These are phyloP conservation scores for Crossocerus cetratus DNA, from an alignment of 2,888 invertebrate species.

Conservation along the genomic window DNA sequence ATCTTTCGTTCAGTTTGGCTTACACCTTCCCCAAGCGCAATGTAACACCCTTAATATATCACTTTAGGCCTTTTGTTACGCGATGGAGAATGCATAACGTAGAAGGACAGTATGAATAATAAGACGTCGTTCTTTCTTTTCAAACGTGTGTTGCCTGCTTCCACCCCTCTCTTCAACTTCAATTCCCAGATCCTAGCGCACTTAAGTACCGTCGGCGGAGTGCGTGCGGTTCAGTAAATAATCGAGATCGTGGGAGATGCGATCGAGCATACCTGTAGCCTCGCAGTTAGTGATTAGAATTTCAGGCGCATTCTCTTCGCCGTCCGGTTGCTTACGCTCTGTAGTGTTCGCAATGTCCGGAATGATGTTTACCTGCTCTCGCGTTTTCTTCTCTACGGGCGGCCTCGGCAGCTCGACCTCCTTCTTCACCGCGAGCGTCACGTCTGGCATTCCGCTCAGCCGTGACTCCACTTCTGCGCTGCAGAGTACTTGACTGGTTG, in stretches of 20 bases:
- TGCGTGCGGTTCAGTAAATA: slow-evolving; percentile 85
- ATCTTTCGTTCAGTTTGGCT: slow-evolving; percentile 23
- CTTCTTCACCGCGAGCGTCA: slow-evolving; percentile 70
- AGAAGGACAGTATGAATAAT: slow-evolving; percentile 29
- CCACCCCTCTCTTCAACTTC: not conserved
- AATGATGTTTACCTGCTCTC: slow-evolving; percentile 64
- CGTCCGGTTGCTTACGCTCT: slow-evolving; percentile 72
- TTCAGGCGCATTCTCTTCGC: slow-evolving; percentile 66
- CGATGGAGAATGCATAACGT: slow-evolving; percentile 23
- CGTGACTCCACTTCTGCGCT: slow-evolving; percentile 72
- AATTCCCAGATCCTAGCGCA: not conserved
- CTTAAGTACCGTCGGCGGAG: slow-evolving; percentile 64
- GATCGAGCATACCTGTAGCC: slow-evolving; percentile 83
- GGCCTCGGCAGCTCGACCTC: slow-evolving; percentile 45
- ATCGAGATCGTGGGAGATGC: slow-evolving; percentile 89
- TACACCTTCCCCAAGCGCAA: slow-evolving; percentile 26
- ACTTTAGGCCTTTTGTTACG: slow-evolving; percentile 30
- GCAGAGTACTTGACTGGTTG: slow-evolving; percentile 67
- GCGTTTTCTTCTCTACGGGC: slow-evolving; percentile 51
- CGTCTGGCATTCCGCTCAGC: slow-evolving; percentile 71
- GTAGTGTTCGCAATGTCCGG: slow-evolving; percentile 74
- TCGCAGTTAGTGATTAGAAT: slow-evolving; percentile 63
- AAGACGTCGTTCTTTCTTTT: slow-evolving; percentile 19
- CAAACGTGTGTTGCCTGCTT: not conserved
- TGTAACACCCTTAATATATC: slow-evolving; percentile 22